Evolutionary conservation across 2,113 vertebrate genomes (phyloP).

Genomic region (Cairina moschata): DNA sequence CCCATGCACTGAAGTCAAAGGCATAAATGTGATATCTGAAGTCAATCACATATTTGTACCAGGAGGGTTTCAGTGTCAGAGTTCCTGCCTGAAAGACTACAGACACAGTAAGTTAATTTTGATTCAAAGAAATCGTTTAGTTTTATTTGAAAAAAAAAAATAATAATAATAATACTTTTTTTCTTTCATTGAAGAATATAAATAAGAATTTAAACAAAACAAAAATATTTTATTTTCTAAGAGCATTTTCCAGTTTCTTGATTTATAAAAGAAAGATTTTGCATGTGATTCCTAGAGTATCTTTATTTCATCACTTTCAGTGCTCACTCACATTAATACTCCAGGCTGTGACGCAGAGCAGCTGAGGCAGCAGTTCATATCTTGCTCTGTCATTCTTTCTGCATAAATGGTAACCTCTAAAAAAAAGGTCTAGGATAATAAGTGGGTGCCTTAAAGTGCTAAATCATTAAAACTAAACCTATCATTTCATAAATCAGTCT

Average conservation of each 20-base stretch:
- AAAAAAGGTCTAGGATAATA: not conserved
- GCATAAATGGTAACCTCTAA: not conserved
- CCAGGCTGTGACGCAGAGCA: not conserved
- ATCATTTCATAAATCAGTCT: not conserved
- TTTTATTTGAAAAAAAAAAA: not conserved
- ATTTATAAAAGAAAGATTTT: not conserved
- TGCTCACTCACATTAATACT: not conserved
- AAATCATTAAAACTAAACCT: not conserved
- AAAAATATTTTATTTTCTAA: not conserved
- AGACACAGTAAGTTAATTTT: not conserved
- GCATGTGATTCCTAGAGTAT: not conserved
- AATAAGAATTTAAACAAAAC: not conserved
- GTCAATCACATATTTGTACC: not conserved
- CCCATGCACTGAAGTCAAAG: fast-evolving
- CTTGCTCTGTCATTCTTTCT: not conserved
- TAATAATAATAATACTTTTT: not conserved
- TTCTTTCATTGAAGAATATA: not conserved
- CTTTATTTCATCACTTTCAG: not conserved
- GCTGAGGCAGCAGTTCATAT: not conserved
- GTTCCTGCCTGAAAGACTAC: not conserved
- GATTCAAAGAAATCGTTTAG: not conserved
- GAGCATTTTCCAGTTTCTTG: not conserved
- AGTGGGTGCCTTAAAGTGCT: not conserved
- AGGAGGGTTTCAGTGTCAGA: not conserved
- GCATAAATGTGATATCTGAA: not conserved